Conservation (phyloP, 2,113 vertebrate genomes). For the Scortum barcoo region DNA sequence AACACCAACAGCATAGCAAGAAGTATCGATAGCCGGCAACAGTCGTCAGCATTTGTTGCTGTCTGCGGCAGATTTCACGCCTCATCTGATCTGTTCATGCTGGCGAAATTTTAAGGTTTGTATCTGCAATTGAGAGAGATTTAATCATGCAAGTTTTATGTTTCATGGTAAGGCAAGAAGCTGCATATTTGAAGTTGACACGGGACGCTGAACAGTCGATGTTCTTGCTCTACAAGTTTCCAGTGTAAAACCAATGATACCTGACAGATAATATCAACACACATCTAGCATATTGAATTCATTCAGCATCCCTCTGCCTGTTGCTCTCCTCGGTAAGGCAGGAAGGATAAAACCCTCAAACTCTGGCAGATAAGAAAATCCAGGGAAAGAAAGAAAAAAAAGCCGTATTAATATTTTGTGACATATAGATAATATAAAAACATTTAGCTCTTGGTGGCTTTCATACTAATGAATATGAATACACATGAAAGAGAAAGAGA, state of each 20-base stretch:
- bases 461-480: constrained; percentile 16
- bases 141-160: constrained; percentile 3
- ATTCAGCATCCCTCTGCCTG: constrained; percentile 29
- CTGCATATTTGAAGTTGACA: constrained; percentile 5
- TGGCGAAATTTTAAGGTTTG: not conserved
- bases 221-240: constrained; percentile 19
- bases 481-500: not conserved
- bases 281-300: constrained; percentile 49
- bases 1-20: not conserved
- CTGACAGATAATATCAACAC: constrained; percentile 60
- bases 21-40: not conserved
- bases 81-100: constrained; percentile 13
- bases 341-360: constrained; percentile 28
- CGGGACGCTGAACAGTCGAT: constrained; percentile 1
- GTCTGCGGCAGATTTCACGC: not conserved
- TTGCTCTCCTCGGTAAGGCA: constrained; percentile 23
- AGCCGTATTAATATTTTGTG: constrained; percentile 22
- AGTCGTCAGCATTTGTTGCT: constrained; percentile 6
- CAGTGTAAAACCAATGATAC: constrained; percentile 44
- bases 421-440: constrained; percentile 37
- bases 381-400: constrained; percentile 32
- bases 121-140: constrained; percentile 8
- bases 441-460: constrained; percentile 9
- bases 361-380: constrained; percentile 34
- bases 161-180: not conserved